Evolutionary conservation across 23 tunicate species (phyloP), one percentile per base, ranked within the genome.

Genomic region (Styela plicata): DNA sequence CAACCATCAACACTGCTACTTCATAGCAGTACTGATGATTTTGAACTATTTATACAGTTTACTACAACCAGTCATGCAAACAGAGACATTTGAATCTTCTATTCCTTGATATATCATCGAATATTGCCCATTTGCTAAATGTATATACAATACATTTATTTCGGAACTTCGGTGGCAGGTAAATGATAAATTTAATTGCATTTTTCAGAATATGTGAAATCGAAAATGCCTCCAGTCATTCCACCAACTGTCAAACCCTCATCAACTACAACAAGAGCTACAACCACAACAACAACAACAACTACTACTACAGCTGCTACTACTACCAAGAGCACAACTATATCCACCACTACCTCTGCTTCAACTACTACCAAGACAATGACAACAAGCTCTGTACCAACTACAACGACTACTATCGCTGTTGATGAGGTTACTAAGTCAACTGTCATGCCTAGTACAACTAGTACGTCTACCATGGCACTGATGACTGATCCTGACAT

Each of bases 181-280:
- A n/a, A n/a, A n/a, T n/a, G n/a, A n/a, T n/a, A n/a, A n/a, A n/a
- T 69, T 69, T 26, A 25, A 69, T 1, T 1, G 19, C 30, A 22
- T 69, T 69, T 20, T 66, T 25, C 22, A 73, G 78, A 34, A 33
- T 73, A 73, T 73, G 24, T 73, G 18, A 34, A 34, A 1, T 32
- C 37, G 17, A 1, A 0, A 31, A 34, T 16, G 52, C 52, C 78
- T 32, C n/a, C n/a, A n/a, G 78, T 73, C 0, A 29, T 52, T 25
- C 68, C 82, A 57, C 82, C 82, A 16, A 22, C 24, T 44, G 68
- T 77, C 20, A 63, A 44, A 77, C 68, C 82, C 25, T 7, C 78
- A 73, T 24, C 78, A 61, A 73, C 78, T 18, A 44, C 82, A 18
- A 44, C 82, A 20, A 17, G n/a, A 24, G 17, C 69, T 31, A 26